Conservation (phyloP, 2,113 vertebrate genomes). For the Cynoglossus semilaevis region DNA sequence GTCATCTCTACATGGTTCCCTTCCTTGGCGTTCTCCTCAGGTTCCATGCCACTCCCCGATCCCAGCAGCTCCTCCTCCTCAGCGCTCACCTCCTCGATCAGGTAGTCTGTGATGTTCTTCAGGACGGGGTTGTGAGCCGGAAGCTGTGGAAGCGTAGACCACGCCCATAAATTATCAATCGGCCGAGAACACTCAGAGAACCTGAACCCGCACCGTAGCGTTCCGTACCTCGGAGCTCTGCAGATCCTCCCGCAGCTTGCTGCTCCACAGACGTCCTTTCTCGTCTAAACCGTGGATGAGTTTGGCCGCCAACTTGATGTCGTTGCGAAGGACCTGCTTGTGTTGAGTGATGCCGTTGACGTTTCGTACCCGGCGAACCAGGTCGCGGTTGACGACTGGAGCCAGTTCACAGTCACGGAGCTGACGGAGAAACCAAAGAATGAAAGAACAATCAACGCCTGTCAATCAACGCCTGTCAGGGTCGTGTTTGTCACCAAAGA, state of each 20-base stretch:
- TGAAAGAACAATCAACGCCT: constrained; percentile 2
- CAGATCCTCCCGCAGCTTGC: constrained; percentile 66
- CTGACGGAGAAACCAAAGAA: constrained; percentile 64
- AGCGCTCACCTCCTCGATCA: constrained; percentile 92
- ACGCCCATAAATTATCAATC: background rate
- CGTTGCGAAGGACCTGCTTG: constrained; percentile 88
- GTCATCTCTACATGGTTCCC: constrained; percentile 86
- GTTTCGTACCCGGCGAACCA: constrained; percentile 86
- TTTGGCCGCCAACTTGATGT: constrained; percentile 90
- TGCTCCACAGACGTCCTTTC: constrained; percentile 83
- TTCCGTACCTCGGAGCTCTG: constrained; percentile 60
- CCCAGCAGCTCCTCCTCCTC: constrained; percentile 92
- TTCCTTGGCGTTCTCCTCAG: constrained; percentile 84
- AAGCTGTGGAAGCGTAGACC: constrained; percentile 59
- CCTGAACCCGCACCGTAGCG: background rate
- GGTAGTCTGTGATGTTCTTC: constrained; percentile 92
- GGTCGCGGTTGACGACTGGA: constrained; percentile 87
- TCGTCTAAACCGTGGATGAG: constrained; percentile 88
- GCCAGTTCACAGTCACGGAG: constrained; percentile 90
- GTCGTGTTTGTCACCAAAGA: no score
- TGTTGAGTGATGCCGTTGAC: constrained; percentile 89
- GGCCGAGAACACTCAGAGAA: background rate
- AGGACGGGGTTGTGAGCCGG: constrained; percentile 88
- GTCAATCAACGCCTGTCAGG: no score
- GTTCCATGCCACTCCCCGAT: constrained; percentile 75